phyloP scores from a whole-genome alignment of 2,888 invertebrate genomes.

The Aphelenchoides bicaudatus region DNA sequence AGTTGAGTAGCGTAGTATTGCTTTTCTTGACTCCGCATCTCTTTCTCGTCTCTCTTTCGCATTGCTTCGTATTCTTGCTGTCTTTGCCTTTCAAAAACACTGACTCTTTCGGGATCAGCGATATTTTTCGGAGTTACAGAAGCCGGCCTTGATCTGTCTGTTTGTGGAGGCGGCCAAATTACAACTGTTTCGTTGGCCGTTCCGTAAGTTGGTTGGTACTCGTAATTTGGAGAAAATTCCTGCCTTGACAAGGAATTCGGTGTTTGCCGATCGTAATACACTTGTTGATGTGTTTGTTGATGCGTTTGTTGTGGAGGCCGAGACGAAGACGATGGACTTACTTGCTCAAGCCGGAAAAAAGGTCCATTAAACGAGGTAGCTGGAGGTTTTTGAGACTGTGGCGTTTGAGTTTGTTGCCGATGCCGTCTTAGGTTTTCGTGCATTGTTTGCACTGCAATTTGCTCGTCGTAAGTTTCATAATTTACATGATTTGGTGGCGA shows the following conservation, averaged over 20 bases:
- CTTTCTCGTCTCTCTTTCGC: constrained; percentile 40
- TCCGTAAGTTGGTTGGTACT: constrained; percentile 22
- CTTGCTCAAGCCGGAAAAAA: constrained; percentile 57
- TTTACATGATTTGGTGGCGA: constrained; percentile 1
- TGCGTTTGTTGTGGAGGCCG: constrained; percentile 23
- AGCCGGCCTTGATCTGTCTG: constrained; percentile 23
- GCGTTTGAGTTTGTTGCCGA: constrained; percentile 30
- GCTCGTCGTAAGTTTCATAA: constrained; percentile 31
- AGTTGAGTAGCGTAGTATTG: constrained; percentile 48
- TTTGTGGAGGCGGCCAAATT: constrained; percentile 56
- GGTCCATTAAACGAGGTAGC: constrained; percentile 55
- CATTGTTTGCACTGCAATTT: constrained; percentile 46
- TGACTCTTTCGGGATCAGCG: constrained; percentile 50
- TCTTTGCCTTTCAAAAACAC: constrained; percentile 50
- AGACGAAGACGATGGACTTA: constrained; percentile 23
- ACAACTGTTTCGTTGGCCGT: constrained; percentile 41
- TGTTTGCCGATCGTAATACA: not conserved
- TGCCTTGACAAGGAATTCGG: constrained; percentile 13
- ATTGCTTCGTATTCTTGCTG: constrained; percentile 51
- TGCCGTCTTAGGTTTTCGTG: constrained; percentile 54
- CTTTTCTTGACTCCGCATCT: constrained; percentile 40
- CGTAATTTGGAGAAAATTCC: constrained; percentile 8
- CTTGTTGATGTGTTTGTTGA: constrained; percentile 26
- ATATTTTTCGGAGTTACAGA: constrained; percentile 49
- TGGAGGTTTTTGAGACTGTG: constrained; percentile 26